Percentiles rank a stretch among this genome's conserved stretches.
Conservation (phyloP, 2,113 vertebrate species). For the Dasypus novemcinctus region DNA sequence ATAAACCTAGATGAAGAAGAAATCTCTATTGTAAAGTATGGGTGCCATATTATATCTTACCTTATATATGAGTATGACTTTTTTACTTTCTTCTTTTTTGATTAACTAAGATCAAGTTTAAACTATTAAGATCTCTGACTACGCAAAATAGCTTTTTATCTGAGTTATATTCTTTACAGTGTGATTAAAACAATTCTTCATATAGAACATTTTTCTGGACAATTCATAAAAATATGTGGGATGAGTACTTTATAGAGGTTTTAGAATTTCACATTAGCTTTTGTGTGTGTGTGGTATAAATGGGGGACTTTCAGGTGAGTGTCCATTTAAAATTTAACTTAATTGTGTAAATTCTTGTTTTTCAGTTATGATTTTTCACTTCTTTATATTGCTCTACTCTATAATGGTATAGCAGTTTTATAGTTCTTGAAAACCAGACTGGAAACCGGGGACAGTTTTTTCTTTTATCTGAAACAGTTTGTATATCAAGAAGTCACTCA, state of each 20-base stretch:
- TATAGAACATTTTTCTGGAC: not conserved
- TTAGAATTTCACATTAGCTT: not conserved
- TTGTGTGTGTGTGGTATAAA: not conserved
- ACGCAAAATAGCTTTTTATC: not conserved
- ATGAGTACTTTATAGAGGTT: not conserved
- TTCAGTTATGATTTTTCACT: not conserved
- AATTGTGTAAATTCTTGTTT: not conserved
- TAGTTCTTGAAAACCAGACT: not conserved
- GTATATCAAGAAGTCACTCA: not conserved
- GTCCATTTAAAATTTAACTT: not conserved
- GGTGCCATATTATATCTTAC: not conserved
- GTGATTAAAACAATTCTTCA: constrained; percentile 33
- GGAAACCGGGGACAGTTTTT: not conserved
- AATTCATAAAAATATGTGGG: constrained; percentile 40
- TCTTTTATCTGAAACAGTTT: not conserved
- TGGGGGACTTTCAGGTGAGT: not conserved
- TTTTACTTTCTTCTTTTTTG: not conserved
- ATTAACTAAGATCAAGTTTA: not conserved
- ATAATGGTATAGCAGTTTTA: not conserved
- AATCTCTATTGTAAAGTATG: not conserved
- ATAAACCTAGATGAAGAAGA: not conserved
- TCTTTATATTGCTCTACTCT: not conserved
- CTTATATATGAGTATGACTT: not conserved
- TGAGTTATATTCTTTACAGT: constrained; percentile 40
- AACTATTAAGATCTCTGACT: constrained; percentile 4